Conservation (phyloP, 2,113 vertebrate species). For the Pseudopodoces humilis region DNA sequence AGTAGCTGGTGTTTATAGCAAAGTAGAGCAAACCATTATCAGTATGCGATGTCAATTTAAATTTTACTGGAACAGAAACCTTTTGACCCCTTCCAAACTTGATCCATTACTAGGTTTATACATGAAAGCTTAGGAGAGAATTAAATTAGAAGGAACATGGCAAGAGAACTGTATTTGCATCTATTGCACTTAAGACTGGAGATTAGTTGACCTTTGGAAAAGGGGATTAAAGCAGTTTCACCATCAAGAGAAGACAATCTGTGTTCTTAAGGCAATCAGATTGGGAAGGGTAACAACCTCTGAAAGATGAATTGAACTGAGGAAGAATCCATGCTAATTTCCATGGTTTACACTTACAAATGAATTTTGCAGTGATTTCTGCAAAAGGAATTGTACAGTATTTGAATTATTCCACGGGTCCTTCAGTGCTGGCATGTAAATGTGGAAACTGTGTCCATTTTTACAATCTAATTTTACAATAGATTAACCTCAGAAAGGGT, state of each 20-base stretch:
- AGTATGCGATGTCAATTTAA: constrained; percentile 62
- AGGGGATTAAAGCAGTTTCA: constrained; percentile 67
- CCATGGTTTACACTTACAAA: constrained; percentile 52
- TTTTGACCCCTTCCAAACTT: constrained; percentile 69
- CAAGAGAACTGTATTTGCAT: constrained; percentile 70
- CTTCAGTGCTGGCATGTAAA: constrained; percentile 52
- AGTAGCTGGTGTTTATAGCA: constrained; percentile 32
- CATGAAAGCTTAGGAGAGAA: constrained; percentile 71
- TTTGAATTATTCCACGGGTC: constrained; percentile 47
- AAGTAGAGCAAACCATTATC: constrained; percentile 57
- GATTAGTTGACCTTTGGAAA: constrained; percentile 74
- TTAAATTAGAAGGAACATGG: constrained; percentile 72
- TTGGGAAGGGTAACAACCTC: constrained; percentile 59
- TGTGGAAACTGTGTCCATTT: constrained; percentile 62
- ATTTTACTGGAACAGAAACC: constrained; percentile 73
- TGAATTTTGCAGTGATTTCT: constrained; percentile 54
- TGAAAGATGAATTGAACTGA: constrained; percentile 50
- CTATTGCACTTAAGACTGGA: constrained; percentile 71
- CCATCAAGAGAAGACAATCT: constrained; percentile 67
- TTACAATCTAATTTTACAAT: constrained; percentile 77
- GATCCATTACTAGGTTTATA: constrained; percentile 70
- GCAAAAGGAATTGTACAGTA: not conserved
- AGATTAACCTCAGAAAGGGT: constrained; percentile 71
- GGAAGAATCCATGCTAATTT: constrained; percentile 60
- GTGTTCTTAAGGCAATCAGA: constrained; percentile 65